These are phyloP conservation scores for Trichosurus vulpecula DNA, from an alignment of 2,797 vertebrate species.

Conservation along the genomic window DNA sequence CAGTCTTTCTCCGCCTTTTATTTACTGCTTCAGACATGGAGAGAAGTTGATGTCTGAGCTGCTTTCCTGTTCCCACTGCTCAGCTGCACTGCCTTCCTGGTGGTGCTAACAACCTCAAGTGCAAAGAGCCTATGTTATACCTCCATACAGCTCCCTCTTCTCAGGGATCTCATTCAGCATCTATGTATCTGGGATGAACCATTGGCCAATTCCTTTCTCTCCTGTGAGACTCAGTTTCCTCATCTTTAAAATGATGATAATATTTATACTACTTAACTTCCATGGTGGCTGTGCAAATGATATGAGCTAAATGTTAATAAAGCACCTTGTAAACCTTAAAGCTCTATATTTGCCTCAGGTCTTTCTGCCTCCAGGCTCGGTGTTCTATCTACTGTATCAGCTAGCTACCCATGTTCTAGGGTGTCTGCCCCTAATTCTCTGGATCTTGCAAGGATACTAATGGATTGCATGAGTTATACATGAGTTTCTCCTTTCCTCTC, in stretches of 20 bases:
- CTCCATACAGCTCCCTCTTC: background rate
- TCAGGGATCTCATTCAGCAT: background rate
- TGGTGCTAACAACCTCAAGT: background rate
- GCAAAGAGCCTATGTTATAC: background rate
- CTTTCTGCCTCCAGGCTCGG: no score
- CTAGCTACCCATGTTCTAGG: no score
- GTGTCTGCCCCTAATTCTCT: no score
- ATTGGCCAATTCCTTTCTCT: background rate
- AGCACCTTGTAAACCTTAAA: background rate
- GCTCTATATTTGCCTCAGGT: no score
- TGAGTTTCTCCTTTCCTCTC: no score
- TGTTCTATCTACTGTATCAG: no score
- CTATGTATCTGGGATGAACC: background rate
- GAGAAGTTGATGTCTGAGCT: background rate
- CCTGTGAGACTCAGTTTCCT: background rate
- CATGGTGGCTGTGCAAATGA: background rate
- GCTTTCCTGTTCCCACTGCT: background rate
- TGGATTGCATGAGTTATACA: no score
- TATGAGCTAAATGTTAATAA: background rate
- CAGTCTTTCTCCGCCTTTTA: background rate
- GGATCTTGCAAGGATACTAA: no score
- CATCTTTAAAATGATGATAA: background rate
- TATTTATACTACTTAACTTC: background rate
- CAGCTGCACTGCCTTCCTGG: background rate
- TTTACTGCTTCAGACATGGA: background rate